Base-by-base conservation (phyloP, 2,113 vertebrate genomes). In the Chlorocebus sabaeus region DNA sequence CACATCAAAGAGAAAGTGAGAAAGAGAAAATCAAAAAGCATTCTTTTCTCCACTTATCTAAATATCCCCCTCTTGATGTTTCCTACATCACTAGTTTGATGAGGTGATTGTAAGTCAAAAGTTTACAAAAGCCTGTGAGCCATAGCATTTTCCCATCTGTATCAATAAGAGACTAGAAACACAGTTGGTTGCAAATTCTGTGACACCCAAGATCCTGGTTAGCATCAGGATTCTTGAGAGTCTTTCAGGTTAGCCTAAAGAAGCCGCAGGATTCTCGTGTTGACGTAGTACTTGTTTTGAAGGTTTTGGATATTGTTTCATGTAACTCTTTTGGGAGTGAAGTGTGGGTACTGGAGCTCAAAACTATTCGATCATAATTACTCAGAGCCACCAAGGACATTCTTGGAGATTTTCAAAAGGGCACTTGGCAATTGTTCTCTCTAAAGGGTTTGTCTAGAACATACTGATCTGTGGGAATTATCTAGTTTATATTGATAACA, bases 131-230 rank as follows among this genome's bases (percentile, higher is more conserved):
- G 10, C 8, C 22, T 0, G 2, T 10, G 30, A 96, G 40, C 30
- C 16, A 64, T 0, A 61, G 11, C 59, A 13, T 61, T 61, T 61
- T 14, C 32, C 64, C 32, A 35, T 35, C 64, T 68, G 25, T 35
- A 35, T 68, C 64, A 35, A 35, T 2, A 67, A 67, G 64, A 67
- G 13, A 75, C 23, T 32, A 9, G 38, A 88, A 96, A 45, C n/a
- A 96, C 38, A 70, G 81, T 92, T 68, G 92, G 79, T 48, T 94
- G 38, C 48, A 83, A 38, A 43, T 70, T 83, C 43, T 52, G 55
- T 80, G 93, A 97, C 79, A 14, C 78, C 22, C 79, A 89, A 35
- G 89, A 84, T 87, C 18, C 83, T 86, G 72, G 11, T 96, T 88
- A 92, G 11, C 43, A 64, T 32, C 20, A 48, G 35, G 55, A 93